A percentile compares a stretch with the other conserved stretches of the same genome.
Evolutionary conservation across 2,797 vertebrate species (phyloP).

Genomic region (Rhyacichthys aspro): DNA sequence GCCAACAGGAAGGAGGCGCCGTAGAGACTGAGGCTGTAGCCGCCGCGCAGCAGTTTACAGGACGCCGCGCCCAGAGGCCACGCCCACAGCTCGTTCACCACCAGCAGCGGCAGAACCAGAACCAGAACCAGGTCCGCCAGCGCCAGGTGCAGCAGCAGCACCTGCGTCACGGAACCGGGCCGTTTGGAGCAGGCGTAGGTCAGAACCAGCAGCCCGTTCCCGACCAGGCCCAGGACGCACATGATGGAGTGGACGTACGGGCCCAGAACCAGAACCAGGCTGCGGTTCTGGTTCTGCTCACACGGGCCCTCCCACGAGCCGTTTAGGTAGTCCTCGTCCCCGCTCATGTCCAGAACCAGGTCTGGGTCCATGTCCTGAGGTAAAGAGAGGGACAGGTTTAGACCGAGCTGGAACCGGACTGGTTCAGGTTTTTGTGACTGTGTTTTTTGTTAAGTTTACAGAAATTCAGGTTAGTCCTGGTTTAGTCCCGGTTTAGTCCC

Average conservation of each 20-base stretch:
- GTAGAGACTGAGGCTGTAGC: slow-evolving; percentile 90
- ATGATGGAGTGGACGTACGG: slow-evolving; percentile 81
- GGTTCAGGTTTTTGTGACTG: too few species aligned
- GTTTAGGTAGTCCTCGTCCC: slow-evolving; percentile 25
- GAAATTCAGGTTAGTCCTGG: too few species aligned
- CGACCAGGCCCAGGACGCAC: slow-evolving; percentile 84
- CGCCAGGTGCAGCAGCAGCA: slow-evolving; percentile 91
- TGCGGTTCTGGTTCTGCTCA: not conserved
- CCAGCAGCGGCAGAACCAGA: slow-evolving; percentile 82
- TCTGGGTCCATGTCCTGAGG: too few species aligned
- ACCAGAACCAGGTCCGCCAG: slow-evolving; percentile 89
- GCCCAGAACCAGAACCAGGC: slow-evolving; percentile 34
- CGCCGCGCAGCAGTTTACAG: slow-evolving; percentile 86
- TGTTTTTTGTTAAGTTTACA: too few species aligned
- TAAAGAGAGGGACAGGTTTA: too few species aligned
- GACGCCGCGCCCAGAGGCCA: slow-evolving; percentile 82
- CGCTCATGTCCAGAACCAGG: too few species aligned
- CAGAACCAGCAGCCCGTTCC: slow-evolving; percentile 87
- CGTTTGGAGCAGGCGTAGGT: slow-evolving; percentile 90
- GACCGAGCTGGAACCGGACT: too few species aligned
- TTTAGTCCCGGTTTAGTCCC: too few species aligned
- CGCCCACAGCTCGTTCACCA: slow-evolving; percentile 79
- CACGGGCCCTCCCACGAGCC: too few species aligned
- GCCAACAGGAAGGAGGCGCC: slow-evolving; percentile 90
- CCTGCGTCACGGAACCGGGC: slow-evolving; percentile 89